Conservation (phyloP, 2,113 vertebrate genomes). For the Solea senegalensis region DNA sequence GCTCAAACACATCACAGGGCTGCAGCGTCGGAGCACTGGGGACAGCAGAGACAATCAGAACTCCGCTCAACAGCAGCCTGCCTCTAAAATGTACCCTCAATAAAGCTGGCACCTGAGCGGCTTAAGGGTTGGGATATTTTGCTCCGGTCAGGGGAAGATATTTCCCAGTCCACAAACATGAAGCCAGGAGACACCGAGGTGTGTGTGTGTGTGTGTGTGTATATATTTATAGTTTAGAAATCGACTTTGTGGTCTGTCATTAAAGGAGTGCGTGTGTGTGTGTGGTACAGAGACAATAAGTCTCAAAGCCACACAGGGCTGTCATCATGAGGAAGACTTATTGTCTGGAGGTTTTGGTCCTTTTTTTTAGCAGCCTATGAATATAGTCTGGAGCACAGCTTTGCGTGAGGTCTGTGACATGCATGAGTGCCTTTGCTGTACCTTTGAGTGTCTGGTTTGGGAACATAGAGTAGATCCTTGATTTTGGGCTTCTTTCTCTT, state of each 20-base stretch:
- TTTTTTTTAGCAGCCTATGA: slow-evolving; percentile 51
- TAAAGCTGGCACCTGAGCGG: slow-evolving; percentile 40
- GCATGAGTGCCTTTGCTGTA: slow-evolving; percentile 69
- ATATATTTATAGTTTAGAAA: slow-evolving; percentile 54
- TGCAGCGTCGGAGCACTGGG: slow-evolving; percentile 84
- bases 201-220: slow-evolving; percentile 23
- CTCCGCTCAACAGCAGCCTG: slow-evolving; percentile 12
- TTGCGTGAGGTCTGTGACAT: slow-evolving; percentile 51
- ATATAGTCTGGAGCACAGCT: slow-evolving; percentile 38
- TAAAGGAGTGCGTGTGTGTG: slow-evolving; percentile 36
- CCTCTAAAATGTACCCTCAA: slow-evolving; percentile 34
- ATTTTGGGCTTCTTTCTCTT: slow-evolving; percentile 92
- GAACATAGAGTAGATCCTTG: slow-evolving; percentile 88
- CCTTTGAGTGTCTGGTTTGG: slow-evolving; percentile 85
- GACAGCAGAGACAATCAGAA: slow-evolving; percentile 64
- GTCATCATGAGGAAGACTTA: slow-evolving; percentile 52
- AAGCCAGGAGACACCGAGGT: slow-evolving; percentile 29
- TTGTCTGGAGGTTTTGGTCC: slow-evolving; percentile 35
- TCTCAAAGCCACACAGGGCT: slow-evolving; percentile 25
- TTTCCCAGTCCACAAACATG: slow-evolving; percentile 44
- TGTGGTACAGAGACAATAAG: slow-evolving; percentile 31
- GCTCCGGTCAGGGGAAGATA: slow-evolving; percentile 44
- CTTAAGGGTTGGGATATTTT: slow-evolving; percentile 11
- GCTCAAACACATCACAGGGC: slow-evolving; percentile 95
- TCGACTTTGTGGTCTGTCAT: slow-evolving; percentile 46